Percentiles rank a stretch among this genome's conserved stretches.
Conservation (phyloP, 2,797 vertebrate genomes). For the Tenualosa ilisha region DNA sequence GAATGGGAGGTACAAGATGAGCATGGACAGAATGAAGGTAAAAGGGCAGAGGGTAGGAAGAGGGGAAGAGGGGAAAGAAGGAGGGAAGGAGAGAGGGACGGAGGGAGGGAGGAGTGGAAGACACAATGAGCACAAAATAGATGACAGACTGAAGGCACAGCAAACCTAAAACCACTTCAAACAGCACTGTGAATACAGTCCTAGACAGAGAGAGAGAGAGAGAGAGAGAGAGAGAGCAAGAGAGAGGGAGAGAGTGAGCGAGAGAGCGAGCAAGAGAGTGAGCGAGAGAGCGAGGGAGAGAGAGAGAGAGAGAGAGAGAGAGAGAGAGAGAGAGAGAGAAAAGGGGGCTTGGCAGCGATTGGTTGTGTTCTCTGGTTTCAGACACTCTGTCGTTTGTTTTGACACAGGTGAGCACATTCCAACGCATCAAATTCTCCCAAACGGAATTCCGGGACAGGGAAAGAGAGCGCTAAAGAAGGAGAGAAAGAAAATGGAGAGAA, state of each 20-base stretch:
- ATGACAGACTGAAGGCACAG: constrained; percentile 50
- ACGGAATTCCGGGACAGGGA: constrained; percentile 26
- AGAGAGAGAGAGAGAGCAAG: constrained; percentile 23
- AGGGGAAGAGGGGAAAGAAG: neutral
- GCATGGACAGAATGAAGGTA: neutral
- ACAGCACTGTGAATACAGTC: constrained; percentile 41
- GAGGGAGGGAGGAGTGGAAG: constrained; percentile 22
- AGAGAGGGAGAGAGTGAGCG: neutral
- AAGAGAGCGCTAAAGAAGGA: constrained; percentile 45
- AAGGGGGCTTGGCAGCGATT: neutral
- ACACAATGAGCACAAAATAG: constrained; percentile 14
- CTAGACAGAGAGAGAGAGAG: constrained; percentile 30
- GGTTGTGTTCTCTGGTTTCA: neutral
- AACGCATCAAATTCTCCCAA: constrained; percentile 25
- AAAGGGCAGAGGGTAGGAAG: neutral
- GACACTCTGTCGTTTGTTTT: constrained; percentile 35
- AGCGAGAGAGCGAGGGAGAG: neutral
- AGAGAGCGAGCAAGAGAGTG: neutral
- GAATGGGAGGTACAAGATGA: neutral
- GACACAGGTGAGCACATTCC: constrained; percentile 39
- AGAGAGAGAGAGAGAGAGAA: neutral
- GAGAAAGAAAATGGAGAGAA: constrained; percentile 42
- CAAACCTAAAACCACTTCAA: constrained; percentile 66
- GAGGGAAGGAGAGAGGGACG: neutral
- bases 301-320: neutral